phyloP scores from a whole-genome alignment of 2,888 invertebrate genomes.

The Hydraecia micacea region DNA sequence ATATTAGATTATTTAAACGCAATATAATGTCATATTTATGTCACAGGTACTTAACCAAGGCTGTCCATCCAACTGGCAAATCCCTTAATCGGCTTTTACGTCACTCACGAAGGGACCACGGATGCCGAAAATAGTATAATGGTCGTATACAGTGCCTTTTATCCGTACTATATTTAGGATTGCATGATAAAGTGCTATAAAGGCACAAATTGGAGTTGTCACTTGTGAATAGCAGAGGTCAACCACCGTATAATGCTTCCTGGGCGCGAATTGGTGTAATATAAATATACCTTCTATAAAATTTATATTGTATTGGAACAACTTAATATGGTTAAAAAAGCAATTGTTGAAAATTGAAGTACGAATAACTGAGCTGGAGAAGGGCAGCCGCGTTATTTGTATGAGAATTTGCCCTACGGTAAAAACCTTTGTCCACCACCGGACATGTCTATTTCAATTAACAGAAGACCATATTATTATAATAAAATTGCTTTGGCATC shows the following conservation, averaged over 20 bases:
- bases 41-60: conserved; percentile 19
- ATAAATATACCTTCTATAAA: neutral
- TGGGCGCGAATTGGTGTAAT: conserved; percentile 16
- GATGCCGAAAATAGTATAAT: conserved; percentile 45
- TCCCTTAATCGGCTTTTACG: conserved; percentile 43
- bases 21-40: conserved; percentile 26
- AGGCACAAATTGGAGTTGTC: conserved; percentile 40
- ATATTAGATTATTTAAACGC: conserved; percentile 4
- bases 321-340: neutral
- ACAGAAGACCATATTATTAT: conserved; percentile 14
- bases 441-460: conserved; percentile 1
- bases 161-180: conserved; percentile 39
- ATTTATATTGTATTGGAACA: neutral
- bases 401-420: neutral
- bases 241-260: conserved; percentile 41
- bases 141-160: conserved; percentile 22
- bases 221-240: conserved; percentile 45
- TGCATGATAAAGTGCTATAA: conserved; percentile 38
- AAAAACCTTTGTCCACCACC: conserved; percentile 12
- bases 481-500: neutral
- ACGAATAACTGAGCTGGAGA: neutral
- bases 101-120: conserved; percentile 43
- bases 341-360: neutral
- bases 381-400: neutral
- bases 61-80: conserved; percentile 36